Evolutionary conservation across 2,113 vertebrate genomes (phyloP).

Genomic region (Takifugu flavidus): DNA sequence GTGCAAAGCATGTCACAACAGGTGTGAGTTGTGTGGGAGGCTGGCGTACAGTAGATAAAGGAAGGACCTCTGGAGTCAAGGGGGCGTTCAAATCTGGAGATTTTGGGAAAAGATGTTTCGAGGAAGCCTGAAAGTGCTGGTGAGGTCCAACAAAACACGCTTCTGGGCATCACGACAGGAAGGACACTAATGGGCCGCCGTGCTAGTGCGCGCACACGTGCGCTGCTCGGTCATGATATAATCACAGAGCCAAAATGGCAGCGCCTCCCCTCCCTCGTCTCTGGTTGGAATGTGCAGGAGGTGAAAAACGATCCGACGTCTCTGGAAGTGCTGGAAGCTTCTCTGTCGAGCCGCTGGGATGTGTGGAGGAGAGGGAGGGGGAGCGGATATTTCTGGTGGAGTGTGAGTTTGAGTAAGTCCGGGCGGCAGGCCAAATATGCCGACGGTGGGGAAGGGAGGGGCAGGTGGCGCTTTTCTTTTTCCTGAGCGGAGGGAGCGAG

Average conservation of each 20-base stretch:
- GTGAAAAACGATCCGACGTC: slow-evolving; percentile 82
- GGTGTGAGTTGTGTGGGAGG: slow-evolving; percentile 41
- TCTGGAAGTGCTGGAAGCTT: slow-evolving; percentile 85
- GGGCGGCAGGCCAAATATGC: slow-evolving; percentile 83
- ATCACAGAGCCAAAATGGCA: slow-evolving; percentile 81
- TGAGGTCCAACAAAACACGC: slow-evolving; percentile 33
- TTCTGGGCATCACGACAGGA: slow-evolving; percentile 61
- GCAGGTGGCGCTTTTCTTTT: neutral
- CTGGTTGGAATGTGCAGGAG: slow-evolving; percentile 66
- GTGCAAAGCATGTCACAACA: slow-evolving; percentile 67
- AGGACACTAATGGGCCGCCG: slow-evolving; percentile 87
- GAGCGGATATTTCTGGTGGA: slow-evolving; percentile 73
- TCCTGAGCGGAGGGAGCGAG: slow-evolving; percentile 31
- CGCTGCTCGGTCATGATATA: slow-evolving; percentile 89
- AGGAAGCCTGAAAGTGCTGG: neutral
- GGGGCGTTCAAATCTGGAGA: slow-evolving; percentile 10
- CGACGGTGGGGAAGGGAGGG: slow-evolving; percentile 61
- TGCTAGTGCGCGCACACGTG: slow-evolving; percentile 69
- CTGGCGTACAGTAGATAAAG: slow-evolving; percentile 53
- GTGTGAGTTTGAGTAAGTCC: slow-evolving; percentile 81
- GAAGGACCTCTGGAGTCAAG: slow-evolving; percentile 52
- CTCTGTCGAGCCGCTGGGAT: slow-evolving; percentile 82
- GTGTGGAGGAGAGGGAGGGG: slow-evolving; percentile 53
- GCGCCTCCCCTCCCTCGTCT: slow-evolving; percentile 52
- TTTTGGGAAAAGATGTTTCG: too few species aligned